Evolutionary conservation across 2,797 vertebrate genomes (phyloP).

Genomic region (Schizopygopsis malacanthus): DNA sequence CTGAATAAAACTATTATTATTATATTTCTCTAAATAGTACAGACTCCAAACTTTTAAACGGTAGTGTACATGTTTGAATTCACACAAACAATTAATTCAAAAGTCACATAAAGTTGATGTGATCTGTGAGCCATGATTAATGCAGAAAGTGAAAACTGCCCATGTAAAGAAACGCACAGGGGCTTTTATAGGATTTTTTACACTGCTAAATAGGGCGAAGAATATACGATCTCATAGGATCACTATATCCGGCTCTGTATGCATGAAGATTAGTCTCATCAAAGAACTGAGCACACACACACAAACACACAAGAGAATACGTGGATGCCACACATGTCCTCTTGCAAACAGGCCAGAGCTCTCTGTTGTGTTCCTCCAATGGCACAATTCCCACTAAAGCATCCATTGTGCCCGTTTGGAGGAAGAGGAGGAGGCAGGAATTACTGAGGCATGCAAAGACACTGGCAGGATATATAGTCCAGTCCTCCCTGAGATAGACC

Average conservation of each 20-base stretch:
- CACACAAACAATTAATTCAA: background rate
- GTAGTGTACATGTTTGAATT: background rate
- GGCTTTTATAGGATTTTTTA: slow-evolving; percentile 25
- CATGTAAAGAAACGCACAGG: slow-evolving; percentile 20
- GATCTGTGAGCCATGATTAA: slow-evolving; percentile 38
- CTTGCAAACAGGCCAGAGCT: slow-evolving; percentile 71
- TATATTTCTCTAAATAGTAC: background rate
- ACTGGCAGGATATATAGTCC: slow-evolving; percentile 23
- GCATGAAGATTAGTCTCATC: slow-evolving; percentile 39
- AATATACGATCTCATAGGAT: slow-evolving; percentile 75
- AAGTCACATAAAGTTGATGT: background rate
- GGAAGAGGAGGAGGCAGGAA: slow-evolving; percentile 57
- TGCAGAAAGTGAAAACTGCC: slow-evolving; percentile 25
- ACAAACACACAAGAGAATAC: slow-evolving; percentile 42
- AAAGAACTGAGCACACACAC: slow-evolving; percentile 16
- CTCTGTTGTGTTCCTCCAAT: slow-evolving; percentile 63
- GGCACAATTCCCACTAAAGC: slow-evolving; percentile 73
- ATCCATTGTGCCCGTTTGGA: slow-evolving; percentile 68
- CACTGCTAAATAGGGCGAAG: slow-evolving; percentile 72
- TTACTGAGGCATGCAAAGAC: slow-evolving; percentile 74
- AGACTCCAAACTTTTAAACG: background rate
- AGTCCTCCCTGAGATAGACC: slow-evolving; percentile 18
- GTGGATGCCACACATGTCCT: slow-evolving; percentile 72
- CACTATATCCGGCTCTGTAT: slow-evolving; percentile 41
- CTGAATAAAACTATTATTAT: background rate